Conservation (phyloP, 2,888 invertebrate genomes). For the Chrysolina oricalcia region DNA sequence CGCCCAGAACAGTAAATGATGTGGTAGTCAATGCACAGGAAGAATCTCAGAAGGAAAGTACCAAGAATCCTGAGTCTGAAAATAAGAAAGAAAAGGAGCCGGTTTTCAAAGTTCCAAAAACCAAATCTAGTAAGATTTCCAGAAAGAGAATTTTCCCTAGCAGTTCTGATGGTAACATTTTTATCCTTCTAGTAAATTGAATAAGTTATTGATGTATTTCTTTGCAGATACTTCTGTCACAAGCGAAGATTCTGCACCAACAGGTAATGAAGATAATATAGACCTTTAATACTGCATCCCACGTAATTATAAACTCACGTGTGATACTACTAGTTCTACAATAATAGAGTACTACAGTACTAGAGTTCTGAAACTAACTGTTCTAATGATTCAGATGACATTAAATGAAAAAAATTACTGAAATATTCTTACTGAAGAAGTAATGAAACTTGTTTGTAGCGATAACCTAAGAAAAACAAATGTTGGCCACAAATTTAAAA, state of each 20-base stretch:
- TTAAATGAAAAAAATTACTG: too few species aligned
- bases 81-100: constrained; percentile 16
- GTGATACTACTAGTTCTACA: too few species aligned
- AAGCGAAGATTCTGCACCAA: background rate
- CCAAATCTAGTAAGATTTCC: background rate
- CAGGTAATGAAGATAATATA: constrained; percentile 3
- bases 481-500: too few species aligned
- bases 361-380: too few species aligned
- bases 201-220: background rate
- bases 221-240: background rate
- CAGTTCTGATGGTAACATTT: constrained; percentile 12
- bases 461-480: too few species aligned
- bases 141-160: background rate
- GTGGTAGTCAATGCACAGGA: background rate
- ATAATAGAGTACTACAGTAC: too few species aligned
- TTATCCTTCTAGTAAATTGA: background rate
- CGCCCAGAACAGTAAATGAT: background rate
- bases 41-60: background rate
- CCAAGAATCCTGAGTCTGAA: background rate
- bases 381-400: too few species aligned
- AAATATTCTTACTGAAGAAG: too few species aligned
- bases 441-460: too few species aligned
- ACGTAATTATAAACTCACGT: too few species aligned
- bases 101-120: constrained; percentile 21
- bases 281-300: too few species aligned